Conservation (phyloP, 2,797 vertebrate species). For the Cyprinella venusta region DNA sequence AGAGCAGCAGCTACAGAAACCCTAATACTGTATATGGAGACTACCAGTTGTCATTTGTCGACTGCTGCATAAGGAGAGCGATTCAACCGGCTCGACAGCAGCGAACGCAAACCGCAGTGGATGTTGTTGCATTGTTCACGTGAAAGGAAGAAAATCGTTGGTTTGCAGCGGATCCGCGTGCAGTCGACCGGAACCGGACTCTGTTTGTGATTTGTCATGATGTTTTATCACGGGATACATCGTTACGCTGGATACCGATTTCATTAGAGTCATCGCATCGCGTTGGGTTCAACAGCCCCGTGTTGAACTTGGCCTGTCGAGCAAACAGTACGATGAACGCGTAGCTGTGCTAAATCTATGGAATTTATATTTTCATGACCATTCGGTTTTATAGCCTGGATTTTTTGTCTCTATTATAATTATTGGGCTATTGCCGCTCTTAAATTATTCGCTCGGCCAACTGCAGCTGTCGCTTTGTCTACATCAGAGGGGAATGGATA, state of each 20-base stretch:
- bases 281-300: slow-evolving; percentile 24
- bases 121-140: slow-evolving; percentile 52
- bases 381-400: slow-evolving; percentile 6
- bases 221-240: slow-evolving; percentile 24
- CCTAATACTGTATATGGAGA: slow-evolving; percentile 8
- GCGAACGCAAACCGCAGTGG: slow-evolving; percentile 37
- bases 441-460: slow-evolving; percentile 2
- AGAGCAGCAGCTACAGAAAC: slow-evolving; percentile 11
- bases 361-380: slow-evolving; percentile 4
- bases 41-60: slow-evolving; percentile 29
- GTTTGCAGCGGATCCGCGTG: slow-evolving; percentile 21
- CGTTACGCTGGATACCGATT: slow-evolving; percentile 25
- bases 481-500: slow-evolving; percentile 48
- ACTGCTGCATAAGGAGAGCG: slow-evolving; percentile 25
- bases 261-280: slow-evolving; percentile 14
- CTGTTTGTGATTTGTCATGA: slow-evolving; percentile 20
- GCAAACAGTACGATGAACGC: not conserved
- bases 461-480: slow-evolving; percentile 40
- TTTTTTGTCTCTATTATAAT: not conserved
- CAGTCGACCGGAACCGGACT: slow-evolving; percentile 39
- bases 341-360: not conserved
- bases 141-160: slow-evolving; percentile 26
- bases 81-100: slow-evolving; percentile 19
- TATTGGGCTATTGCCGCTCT: not conserved
- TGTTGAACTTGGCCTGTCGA: slow-evolving; percentile 39